Evolutionary conservation across 2,888 invertebrate genomes (phyloP), one percentile per base, ranked within the genome.

Genomic region (Sylvicola cinctus): DNA sequence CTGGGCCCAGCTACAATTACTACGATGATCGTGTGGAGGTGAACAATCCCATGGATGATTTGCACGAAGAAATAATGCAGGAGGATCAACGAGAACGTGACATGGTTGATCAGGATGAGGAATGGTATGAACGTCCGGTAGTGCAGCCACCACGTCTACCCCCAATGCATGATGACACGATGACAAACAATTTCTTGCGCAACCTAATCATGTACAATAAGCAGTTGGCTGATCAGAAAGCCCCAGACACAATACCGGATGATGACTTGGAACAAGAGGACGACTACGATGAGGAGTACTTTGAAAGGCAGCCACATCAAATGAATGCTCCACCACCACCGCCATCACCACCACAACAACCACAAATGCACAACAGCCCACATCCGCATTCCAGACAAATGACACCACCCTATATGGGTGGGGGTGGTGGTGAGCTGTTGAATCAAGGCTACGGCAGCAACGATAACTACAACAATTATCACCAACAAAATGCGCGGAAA

Each of bases 191-290:
- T 34, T 46, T 74, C 50, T 58, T 75, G 36, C 68, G 72, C 46
- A 74, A 74, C 48, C 55, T 74, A 39, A 71, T 72, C 43, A 61
- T 71, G 41, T 66, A 71, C 2, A 70, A 73, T 51, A 38, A 41
- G 25, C 40, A 45, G 34, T 38, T 43, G 11, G 27, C 3, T 34
- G 15, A 7, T 13, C 28, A 33, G 17, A n/a, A n/a, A n/a, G n/a
- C n/a, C n/a, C n/a, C n/a, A n/a, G n/a, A n/a, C n/a, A n/a, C n/a
- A n/a, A n/a, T n/a, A n/a, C 33, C 16, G 17, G 16, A 28, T 10
- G 17, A 34, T 11, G 20, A 31, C 7, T n/a, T 10, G n/a, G 12
- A 4, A 3, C 10, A 13, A 12, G 13, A 12, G n/a, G 10, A 17
- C 11, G 34, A 34, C 3, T 29, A 27, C 23, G 34, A 34, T 25